phyloP scores from a whole-genome alignment of 2,797 vertebrate genomes.

The Hylomyscus alleni region DNA sequence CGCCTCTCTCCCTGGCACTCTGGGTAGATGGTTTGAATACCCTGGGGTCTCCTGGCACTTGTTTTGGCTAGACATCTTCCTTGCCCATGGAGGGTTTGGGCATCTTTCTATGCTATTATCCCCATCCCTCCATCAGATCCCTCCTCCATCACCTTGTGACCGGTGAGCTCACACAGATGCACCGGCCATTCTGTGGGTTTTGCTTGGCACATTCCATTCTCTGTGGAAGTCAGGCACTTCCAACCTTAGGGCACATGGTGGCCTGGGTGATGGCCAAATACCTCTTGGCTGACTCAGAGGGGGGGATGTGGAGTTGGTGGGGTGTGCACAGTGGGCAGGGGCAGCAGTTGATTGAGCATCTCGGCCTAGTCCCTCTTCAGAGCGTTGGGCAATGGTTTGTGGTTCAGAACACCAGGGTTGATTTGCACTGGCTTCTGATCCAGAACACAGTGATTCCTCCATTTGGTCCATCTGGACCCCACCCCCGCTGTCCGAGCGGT shows the following conservation, averaged over 20 bases:
- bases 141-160: not conserved
- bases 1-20: not conserved
- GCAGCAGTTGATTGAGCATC: not conserved
- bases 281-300: not conserved
- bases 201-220: not conserved
- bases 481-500: fast-evolving
- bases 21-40: not conserved
- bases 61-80: not conserved
- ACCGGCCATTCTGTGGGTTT: not conserved
- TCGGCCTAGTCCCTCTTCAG: not conserved
- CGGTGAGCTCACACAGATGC: not conserved
- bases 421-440: not conserved
- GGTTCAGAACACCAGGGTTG: not conserved
- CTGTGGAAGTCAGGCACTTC: not conserved
- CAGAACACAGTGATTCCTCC: not conserved
- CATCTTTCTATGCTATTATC: not conserved
- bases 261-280: not conserved
- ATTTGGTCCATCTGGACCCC: not conserved
- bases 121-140: not conserved
- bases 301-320: no score
- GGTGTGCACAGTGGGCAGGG: not conserved
- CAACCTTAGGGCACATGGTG: not conserved
- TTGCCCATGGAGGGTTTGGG: no score
- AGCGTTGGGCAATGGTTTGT: not conserved
- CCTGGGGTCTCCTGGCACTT: not conserved